Evolutionary conservation across 2,888 invertebrate species (phyloP).

Genomic region (Blastobasis lacticolella): DNA sequence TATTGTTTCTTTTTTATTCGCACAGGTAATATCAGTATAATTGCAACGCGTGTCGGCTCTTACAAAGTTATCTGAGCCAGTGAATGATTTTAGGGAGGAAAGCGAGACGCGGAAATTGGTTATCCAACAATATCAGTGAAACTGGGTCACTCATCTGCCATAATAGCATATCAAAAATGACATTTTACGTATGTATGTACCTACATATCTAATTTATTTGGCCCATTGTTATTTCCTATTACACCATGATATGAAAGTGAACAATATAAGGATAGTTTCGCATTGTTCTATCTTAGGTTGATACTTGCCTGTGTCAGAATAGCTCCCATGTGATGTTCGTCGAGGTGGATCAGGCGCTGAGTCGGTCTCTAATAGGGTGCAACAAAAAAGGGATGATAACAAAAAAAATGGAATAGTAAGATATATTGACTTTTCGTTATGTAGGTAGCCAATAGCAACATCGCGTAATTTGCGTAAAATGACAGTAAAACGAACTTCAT

Average conservation of each 20-base stretch:
- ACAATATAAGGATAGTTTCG: no score
- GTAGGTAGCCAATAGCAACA: slow-evolving; percentile 8
- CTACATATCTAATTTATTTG: no score
- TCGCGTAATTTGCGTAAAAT: slow-evolving; percentile 8
- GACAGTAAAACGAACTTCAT: slow-evolving; percentile 19
- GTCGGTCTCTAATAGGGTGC: slow-evolving; percentile 73
- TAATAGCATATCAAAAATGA: no score
- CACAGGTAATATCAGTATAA: slow-evolving; percentile 40
- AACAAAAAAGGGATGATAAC: slow-evolving; percentile 47
- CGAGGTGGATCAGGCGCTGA: slow-evolving; percentile 78
- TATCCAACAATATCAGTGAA: slow-evolving; percentile 20
- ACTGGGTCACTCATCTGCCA: no score
- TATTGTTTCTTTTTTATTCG: slow-evolving; percentile 64
- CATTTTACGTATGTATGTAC: no score
- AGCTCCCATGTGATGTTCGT: slow-evolving; percentile 70
- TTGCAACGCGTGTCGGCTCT: slow-evolving; percentile 31
- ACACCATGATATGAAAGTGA: no score
- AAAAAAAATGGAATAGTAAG: slow-evolving; percentile 22
- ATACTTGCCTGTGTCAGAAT: slow-evolving; percentile 74
- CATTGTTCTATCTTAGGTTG: not conserved
- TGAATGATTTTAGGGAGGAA: slow-evolving; percentile 30
- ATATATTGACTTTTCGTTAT: slow-evolving; percentile 43
- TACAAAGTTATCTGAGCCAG: slow-evolving; percentile 24
- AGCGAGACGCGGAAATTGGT: slow-evolving; percentile 21
- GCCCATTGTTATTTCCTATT: no score